Conservation (phyloP, 2,797 vertebrate species). For the Nannoperca obscura region DNA sequence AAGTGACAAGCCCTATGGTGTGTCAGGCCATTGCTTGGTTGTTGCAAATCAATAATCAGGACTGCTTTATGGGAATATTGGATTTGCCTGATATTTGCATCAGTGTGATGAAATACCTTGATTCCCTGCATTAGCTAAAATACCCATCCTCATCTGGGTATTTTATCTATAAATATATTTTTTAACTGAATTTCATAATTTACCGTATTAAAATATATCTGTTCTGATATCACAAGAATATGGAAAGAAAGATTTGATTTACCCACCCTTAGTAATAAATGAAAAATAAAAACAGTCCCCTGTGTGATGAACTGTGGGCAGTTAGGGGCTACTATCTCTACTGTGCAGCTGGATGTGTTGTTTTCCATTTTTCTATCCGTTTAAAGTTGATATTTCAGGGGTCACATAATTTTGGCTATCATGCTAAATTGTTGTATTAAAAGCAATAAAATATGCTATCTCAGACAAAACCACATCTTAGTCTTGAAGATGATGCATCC, state of each 20-base stretch:
- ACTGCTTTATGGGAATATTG: neutral
- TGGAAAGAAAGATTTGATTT: too few relatives aligned
- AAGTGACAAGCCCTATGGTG: neutral
- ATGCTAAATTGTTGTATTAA: conserved; percentile 1
- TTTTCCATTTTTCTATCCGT: neutral
- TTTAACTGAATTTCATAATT: neutral
- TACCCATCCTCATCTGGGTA: neutral
- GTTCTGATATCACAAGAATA: neutral
- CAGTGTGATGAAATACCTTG: neutral
- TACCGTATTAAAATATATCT: too few relatives aligned
- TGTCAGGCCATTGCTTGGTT: neutral
- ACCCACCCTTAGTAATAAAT: neutral
- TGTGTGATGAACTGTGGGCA: neutral
- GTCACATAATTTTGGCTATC: neutral
- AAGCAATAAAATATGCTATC: neutral
- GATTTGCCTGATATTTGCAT: neutral
- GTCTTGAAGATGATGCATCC: conserved; percentile 1
- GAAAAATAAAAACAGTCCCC: neutral
- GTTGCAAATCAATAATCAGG: conserved; percentile 1
- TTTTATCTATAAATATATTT: neutral
- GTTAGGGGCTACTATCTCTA: too few relatives aligned
- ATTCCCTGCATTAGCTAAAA: neutral
- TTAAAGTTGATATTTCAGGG: neutral
- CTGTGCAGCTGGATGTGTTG: neutral
- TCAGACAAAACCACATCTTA: neutral